phyloP scores from a whole-genome alignment of 2,113 vertebrate genomes.

The Pseudorectes ferrugineus region DNA sequence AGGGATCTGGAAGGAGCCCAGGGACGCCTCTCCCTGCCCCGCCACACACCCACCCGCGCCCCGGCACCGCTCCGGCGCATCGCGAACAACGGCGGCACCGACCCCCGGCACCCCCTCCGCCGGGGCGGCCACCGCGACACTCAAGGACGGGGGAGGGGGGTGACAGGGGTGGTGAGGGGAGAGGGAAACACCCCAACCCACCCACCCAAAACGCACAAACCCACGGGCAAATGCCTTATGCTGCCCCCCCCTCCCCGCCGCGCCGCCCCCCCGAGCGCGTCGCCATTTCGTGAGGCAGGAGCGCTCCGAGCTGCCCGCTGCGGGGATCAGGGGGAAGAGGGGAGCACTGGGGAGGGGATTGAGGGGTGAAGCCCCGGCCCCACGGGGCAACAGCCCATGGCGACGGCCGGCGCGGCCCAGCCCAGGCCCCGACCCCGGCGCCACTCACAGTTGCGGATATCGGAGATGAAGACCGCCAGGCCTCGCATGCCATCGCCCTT shows the following conservation, averaged over 20 bases:
- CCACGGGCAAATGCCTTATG: too few relatives aligned
- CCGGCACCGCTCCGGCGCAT: neutral
- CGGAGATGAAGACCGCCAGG: too few relatives aligned
- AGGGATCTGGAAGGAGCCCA: neutral
- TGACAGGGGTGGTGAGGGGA: fast-evolving
- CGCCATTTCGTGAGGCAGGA: slow-evolving; percentile 29
- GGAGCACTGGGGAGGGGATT: too few relatives aligned
- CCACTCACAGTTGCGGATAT: too few relatives aligned
- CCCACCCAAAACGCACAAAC: too few relatives aligned
- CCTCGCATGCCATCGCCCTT: too few relatives aligned
- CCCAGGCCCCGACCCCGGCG: too few relatives aligned
- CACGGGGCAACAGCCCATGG: too few relatives aligned
- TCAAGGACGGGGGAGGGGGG: fast-evolving
- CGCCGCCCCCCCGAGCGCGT: neutral
- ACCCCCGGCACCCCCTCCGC: neutral
- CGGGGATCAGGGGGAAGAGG: fast-evolving
- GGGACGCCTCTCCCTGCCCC: neutral
- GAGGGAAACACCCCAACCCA: neutral
- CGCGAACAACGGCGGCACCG: neutral
- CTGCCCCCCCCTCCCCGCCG: neutral
- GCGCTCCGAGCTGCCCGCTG: neutral
- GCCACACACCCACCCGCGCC: neutral
- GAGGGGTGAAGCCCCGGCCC: too few relatives aligned
- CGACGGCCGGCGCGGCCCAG: too few relatives aligned
- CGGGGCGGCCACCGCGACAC: neutral